These are phyloP conservation scores for Psittacula derbiana DNA, from an alignment of 2,797 vertebrate genomes.

Conservation along the genomic window DNA sequence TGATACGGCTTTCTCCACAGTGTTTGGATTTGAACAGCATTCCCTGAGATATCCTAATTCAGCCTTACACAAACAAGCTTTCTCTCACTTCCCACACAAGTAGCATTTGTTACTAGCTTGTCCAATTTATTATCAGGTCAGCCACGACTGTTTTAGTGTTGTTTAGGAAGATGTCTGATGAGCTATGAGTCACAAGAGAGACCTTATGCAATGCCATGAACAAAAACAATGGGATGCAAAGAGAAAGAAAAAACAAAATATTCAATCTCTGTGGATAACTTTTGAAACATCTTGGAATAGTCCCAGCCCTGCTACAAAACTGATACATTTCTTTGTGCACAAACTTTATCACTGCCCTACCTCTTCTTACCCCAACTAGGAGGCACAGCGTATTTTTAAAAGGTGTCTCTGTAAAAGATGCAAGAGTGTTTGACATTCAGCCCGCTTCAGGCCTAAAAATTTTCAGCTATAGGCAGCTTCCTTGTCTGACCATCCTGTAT, in stretches of 20 bases:
- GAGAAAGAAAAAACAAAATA: neutral
- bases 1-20: neutral
- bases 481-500: neutral
- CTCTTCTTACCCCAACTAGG: neutral
- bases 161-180: neutral
- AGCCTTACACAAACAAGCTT: neutral
- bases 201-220: neutral
- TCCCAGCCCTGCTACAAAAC: neutral
- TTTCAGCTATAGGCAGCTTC: neutral
- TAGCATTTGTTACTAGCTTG: neutral
- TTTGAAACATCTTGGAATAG: neutral
- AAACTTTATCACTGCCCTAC: neutral
- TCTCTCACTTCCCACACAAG: neutral
- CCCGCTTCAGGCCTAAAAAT: neutral
- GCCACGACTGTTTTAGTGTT: neutral
- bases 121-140: neutral
- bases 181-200: neutral
- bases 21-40: neutral
- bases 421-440: neutral
- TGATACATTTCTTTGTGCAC: neutral
- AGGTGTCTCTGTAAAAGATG: neutral
- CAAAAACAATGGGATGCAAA: neutral
- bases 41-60: neutral
- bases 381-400: neutral
- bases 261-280: neutral